Evolutionary conservation across 1,140 invertebrate species (phyloP), one percentile per base, ranked within the genome.

Genomic region (Teleogryllus occipitalis): DNA sequence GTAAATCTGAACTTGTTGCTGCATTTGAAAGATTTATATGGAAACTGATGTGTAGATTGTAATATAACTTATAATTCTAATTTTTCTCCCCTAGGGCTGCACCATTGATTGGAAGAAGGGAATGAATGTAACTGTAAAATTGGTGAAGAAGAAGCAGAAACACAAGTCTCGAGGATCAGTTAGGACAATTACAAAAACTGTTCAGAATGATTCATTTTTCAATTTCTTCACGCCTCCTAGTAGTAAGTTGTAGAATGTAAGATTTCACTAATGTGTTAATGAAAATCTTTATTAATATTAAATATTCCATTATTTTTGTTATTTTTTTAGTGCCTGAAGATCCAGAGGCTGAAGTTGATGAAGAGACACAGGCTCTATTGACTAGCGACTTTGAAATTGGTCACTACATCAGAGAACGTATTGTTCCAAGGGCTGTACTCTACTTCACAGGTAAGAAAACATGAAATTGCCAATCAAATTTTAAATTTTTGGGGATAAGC

Each of bases 141-240:
- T 93, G 14, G 93, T 99, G 48, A 97, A 97, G 86, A 99, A 99
- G 90, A 98, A 97, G 87, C 97, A 99, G 87, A 99, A 99, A 86
- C 97, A 99, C 86, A 99, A 98, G 90, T 94, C 95, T 6, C 90
- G 94, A 81, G 97, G 96, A 80, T 93, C 95, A 8, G 93, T 96
- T 81, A 92, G 97, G 84, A 98, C 95, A 47, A 92, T 99, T 77
- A 97, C 95, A 14, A 99, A 99, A 90, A 95, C 94, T 80, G 95
- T 98, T 79, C 94, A 93, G 83, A 94, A 94, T 79, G 94, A 96
- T 86, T 99, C 97, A 0, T 99, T 99, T 89, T 99, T 99, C 89
- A 99, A 99, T 87, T 99, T 99, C 90, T 99, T 99, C 88, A 92
- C 89, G 82, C 97, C 97, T 72, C 97, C 97, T 79, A 86, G 87